Conservation (phyloP, 2,888 invertebrate species). For the Xanthia togata region DNA sequence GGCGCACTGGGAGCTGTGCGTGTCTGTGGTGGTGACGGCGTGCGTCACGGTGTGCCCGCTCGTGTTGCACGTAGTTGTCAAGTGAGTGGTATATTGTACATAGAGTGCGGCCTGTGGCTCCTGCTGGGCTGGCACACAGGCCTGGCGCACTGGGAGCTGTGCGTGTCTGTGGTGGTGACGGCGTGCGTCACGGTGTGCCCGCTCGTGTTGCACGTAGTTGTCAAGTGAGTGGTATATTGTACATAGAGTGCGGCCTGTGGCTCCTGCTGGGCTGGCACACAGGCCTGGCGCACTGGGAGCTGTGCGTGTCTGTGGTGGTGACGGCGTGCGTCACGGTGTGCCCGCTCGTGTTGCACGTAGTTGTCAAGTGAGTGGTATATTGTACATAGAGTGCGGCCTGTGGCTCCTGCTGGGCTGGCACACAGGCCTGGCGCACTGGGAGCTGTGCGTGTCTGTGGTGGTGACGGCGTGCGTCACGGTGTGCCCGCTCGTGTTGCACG, state of each 20-base stretch:
- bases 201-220: conserved; percentile 91
- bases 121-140: conserved; percentile 78
- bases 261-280: conserved; percentile 79
- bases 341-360: conserved; percentile 92
- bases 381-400: conserved; percentile 88
- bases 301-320: conserved; percentile 91
- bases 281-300: conserved; percentile 73
- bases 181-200: conserved; percentile 92
- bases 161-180: conserved; percentile 92
- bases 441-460: conserved; percentile 90
- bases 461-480: conserved; percentile 92
- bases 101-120: conserved; percentile 91
- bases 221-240: conserved; percentile 83
- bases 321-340: conserved; percentile 91
- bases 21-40: conserved; percentile 91
- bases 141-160: conserved; percentile 80
- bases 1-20: conserved; percentile 84
- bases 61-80: conserved; percentile 92
- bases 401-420: conserved; percentile 87
- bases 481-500: conserved; percentile 92
- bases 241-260: conserved; percentile 91
- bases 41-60: conserved; percentile 92
- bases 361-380: conserved; percentile 88
- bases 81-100: conserved; percentile 78
- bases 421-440: conserved; percentile 71